Evolutionary conservation across 2,888 invertebrate genomes (phyloP).

Genomic region (Melikaiella ostensackeni): DNA sequence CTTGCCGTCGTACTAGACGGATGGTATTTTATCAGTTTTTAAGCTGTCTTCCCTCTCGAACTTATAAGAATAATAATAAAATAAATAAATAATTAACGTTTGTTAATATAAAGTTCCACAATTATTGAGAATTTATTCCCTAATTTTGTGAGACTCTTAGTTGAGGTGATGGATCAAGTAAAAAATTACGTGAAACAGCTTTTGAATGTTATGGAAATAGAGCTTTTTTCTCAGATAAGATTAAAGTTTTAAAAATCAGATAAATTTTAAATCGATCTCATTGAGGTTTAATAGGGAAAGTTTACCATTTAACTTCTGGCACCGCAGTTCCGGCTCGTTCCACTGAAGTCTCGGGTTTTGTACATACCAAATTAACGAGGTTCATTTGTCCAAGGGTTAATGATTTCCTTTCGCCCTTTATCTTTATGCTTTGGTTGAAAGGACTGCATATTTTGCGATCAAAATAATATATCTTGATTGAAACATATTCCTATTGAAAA

Average conservation of each 20-base stretch:
- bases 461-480: background rate
- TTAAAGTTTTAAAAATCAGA: background rate
- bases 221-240: background rate
- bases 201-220: background rate
- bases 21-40: too few species aligned
- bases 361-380: background rate
- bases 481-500: background rate
- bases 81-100: too few species aligned
- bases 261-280: background rate
- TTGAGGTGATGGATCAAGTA: background rate
- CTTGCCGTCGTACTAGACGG: too few species aligned
- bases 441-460: background rate
- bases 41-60: too few species aligned
- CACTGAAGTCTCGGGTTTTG: background rate
- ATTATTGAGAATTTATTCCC: background rate
- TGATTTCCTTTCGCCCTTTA: background rate
- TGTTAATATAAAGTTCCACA: too few species aligned
- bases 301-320: background rate
- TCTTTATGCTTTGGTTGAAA: background rate
- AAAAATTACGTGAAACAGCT: background rate
- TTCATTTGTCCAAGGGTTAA: background rate
- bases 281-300: background rate
- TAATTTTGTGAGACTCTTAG: background rate
- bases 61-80: too few species aligned
- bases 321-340: background rate